These are phyloP conservation scores for Drosophila longiperda DNA, from an alignment of 2,888 invertebrate genomes.

Conservation along the genomic window DNA sequence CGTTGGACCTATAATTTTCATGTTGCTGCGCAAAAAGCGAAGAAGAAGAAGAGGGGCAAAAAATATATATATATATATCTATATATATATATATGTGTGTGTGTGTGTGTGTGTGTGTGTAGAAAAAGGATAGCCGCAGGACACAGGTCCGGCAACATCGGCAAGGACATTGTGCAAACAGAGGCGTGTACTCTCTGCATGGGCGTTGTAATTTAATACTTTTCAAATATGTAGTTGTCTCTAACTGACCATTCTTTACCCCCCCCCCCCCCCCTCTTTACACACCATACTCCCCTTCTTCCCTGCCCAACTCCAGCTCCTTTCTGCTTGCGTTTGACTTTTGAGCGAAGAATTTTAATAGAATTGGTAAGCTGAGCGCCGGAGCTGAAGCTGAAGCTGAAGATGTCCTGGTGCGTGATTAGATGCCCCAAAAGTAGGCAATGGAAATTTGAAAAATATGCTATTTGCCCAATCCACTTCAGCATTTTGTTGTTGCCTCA, in stretches of 20 bases:
- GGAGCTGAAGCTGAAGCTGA: constrained; percentile 31
- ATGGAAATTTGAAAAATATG: constrained; percentile 59
- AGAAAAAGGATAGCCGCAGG: background rate
- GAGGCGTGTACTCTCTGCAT: constrained; percentile 65
- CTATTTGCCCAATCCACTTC: constrained; percentile 15
- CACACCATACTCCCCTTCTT: too few species aligned
- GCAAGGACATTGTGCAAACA: constrained; percentile 72
- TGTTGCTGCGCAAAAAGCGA: constrained; percentile 39
- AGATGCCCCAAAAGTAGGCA: constrained; percentile 68
- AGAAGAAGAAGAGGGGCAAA: background rate
- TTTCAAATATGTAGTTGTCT: constrained; percentile 75
- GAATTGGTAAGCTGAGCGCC: constrained; percentile 74
- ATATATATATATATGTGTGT: too few species aligned
- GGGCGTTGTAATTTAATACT: constrained; percentile 76
- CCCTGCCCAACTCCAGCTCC: constrained; percentile 1
- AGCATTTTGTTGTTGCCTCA: constrained; percentile 4
- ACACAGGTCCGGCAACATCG: constrained; percentile 21
- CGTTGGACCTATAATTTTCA: constrained; percentile 70
- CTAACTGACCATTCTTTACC: constrained; percentile 10
- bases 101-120: background rate
- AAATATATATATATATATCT: constrained; percentile 2
- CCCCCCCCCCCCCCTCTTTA: background rate
- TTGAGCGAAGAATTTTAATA: constrained; percentile 75
- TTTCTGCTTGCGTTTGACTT: constrained; percentile 55
- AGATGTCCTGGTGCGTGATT: constrained; percentile 51